Conservation (phyloP, 2,113 vertebrate genomes). For the Geococcyx californianus region DNA sequence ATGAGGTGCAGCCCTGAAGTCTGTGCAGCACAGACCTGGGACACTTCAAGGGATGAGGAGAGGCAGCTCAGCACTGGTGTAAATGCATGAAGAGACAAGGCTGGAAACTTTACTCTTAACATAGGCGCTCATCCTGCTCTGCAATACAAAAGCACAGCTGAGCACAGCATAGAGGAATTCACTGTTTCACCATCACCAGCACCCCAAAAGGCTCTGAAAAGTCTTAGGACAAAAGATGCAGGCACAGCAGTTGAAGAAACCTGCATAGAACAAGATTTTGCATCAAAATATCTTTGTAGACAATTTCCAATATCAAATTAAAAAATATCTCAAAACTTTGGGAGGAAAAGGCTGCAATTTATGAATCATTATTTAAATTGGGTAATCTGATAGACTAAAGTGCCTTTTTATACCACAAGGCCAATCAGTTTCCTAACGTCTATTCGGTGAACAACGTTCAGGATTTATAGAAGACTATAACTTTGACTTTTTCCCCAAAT, state of each 20-base stretch:
- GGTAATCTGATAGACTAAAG: not conserved
- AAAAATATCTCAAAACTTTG: not conserved
- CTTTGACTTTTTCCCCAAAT: not conserved
- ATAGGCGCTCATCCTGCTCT: not conserved
- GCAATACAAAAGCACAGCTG: not conserved
- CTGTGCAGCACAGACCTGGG: not conserved
- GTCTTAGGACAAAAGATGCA: accelerated
- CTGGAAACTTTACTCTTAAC: not conserved
- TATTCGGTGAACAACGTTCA: not conserved
- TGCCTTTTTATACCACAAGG: not conserved
- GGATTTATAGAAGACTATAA: not conserved
- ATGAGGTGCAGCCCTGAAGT: not conserved
- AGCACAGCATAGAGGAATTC: not conserved
- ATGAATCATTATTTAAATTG: not conserved
- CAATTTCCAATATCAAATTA: not conserved
- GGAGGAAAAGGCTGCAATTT: not conserved
- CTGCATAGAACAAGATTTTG: not conserved
- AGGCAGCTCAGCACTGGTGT: not conserved
- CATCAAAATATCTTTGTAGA: not conserved
- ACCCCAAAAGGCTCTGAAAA: not conserved
- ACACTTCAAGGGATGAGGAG: not conserved
- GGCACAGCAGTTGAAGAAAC: not conserved
- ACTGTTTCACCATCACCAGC: not conserved
- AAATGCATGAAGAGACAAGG: not conserved
- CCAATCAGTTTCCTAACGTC: not conserved